Percentiles rank a stretch among this genome's conserved stretches.
Evolutionary conservation across 2,113 vertebrate species (phyloP).

Genomic region (Hydropotes inermis): DNA sequence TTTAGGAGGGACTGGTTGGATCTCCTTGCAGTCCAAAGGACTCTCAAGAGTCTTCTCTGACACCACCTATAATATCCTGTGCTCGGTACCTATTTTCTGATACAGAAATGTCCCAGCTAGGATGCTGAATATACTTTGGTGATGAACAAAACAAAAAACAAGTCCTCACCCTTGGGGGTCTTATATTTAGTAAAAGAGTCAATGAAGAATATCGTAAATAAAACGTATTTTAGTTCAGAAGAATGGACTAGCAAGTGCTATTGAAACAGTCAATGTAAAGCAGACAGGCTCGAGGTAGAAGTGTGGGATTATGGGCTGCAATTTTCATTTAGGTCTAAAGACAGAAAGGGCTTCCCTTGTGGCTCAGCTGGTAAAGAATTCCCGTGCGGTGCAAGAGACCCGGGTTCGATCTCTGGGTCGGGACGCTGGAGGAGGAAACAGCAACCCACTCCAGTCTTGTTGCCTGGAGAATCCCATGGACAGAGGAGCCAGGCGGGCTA

Average conservation of each 20-base stretch:
- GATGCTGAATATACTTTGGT: neutral
- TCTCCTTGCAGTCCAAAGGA: too few species aligned
- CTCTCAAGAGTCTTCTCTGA: too few species aligned
- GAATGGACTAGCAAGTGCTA: neutral
- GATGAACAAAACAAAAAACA: neutral
- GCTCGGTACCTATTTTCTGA: neutral
- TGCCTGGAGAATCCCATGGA: too few species aligned
- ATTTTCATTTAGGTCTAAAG: neutral
- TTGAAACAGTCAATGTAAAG: neutral
- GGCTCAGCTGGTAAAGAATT: too few species aligned
- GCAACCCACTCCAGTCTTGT: too few species aligned
- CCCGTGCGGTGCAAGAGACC: fast-evolving
- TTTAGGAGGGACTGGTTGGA: too few species aligned
- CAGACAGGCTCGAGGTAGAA: fast-evolving
- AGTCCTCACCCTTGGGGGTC: neutral
- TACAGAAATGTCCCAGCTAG: neutral
- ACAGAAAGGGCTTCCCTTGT: too few species aligned
- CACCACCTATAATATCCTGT: neutral
- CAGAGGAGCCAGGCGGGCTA: too few species aligned
- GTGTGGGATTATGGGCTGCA: neutral
- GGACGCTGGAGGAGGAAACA: too few species aligned
- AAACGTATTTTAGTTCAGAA: neutral
- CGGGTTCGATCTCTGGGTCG: fast-evolving
- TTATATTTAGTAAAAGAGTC: neutral
- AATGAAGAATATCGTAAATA: neutral